Base-by-base conservation (phyloP, 2,888 invertebrate genomes). In the Calephelis perditalis region DNA sequence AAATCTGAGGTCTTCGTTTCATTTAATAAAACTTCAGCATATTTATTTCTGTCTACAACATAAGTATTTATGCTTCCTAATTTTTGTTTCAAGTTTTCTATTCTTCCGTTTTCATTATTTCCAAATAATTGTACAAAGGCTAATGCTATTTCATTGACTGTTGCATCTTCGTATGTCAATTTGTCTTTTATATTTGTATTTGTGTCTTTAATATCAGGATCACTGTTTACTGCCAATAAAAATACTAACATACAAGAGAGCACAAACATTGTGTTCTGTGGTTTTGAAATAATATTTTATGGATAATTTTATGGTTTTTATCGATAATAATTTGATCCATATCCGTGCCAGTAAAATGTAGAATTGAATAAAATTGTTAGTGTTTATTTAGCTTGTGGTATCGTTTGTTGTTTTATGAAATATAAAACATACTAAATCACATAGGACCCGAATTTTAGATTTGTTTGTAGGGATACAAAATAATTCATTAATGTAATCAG, bases 21-120 rank as follows among this genome's bases (percentile, higher is more conserved):
- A 56, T 84, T 81, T 1, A 63, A 63, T 1, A 89, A 49, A 7
- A 81, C 35, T 26, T 73, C 65, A 3, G 71, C 69, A 12, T 78
- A 72, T 52, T 74, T 71, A 36, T 79, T 73, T 65, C 75, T 78
- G 46, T 86, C 75, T 2, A 81, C 63, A 0, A 77, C 77, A 67
- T 81, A 87, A 15, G 59, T 66, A 5, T 80, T 71, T 7, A 89
- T 79, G 43, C 68, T 75, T 0, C 71, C 67, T 5, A 87, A 56
- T 70, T 86, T 88, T 0, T 74, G 73, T 71, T 70, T 79, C 0
- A 88, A 68, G 55, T 85, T 78, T 60, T 71, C 71, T 2, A 83
- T 64, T 74, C 76, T 81, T 15, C 57, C 61, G 57, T 68, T 72
- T 1, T 71, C 66, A 5, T 63, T 57, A 46, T 67, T 60, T 1